Evolutionary conservation across 2,797 vertebrate species (phyloP).

Genomic region (Coendou prehensilis): DNA sequence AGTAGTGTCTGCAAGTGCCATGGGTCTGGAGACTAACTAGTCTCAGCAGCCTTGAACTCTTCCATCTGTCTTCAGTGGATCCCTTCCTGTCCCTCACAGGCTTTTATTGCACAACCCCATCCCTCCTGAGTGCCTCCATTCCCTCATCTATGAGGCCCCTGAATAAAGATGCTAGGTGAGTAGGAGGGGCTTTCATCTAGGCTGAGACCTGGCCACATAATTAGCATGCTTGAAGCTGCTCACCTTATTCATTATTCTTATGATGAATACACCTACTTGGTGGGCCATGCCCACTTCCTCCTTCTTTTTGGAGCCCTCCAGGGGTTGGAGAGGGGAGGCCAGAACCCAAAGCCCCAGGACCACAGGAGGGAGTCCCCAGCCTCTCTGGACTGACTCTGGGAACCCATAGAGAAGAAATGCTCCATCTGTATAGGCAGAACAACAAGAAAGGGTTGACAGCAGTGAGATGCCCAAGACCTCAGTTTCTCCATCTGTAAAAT

Average conservation of each 20-base stretch:
- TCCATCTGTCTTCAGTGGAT: not conserved
- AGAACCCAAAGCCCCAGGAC: not conserved
- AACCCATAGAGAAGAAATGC: not conserved
- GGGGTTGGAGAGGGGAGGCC: not conserved
- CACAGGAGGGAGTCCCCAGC: not conserved
- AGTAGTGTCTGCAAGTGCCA: not conserved
- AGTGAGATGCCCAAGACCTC: not conserved
- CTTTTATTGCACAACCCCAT: not conserved
- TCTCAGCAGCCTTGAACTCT: not conserved
- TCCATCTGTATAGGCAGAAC: not conserved
- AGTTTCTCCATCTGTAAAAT: slow-evolving; percentile 9
- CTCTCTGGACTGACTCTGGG: not conserved
- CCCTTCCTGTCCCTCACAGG: not conserved
- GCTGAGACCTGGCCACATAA: slow-evolving; percentile 34
- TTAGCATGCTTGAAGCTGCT: slow-evolving; percentile 58
- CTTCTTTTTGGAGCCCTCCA: not conserved
- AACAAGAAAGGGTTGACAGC: not conserved
- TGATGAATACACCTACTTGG: slow-evolving; percentile 2
- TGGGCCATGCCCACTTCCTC: not conserved
- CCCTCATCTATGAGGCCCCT: not conserved
- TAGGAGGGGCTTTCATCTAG: slow-evolving; percentile 12
- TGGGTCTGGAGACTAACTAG: not conserved
- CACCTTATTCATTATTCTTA: slow-evolving; percentile 70
- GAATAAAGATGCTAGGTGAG: slow-evolving; percentile 23
- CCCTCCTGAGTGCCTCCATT: slow-evolving; percentile 24